These are phyloP conservation scores for Euclidia mi DNA, from an alignment of 2,888 invertebrate genomes.

Conservation along the genomic window DNA sequence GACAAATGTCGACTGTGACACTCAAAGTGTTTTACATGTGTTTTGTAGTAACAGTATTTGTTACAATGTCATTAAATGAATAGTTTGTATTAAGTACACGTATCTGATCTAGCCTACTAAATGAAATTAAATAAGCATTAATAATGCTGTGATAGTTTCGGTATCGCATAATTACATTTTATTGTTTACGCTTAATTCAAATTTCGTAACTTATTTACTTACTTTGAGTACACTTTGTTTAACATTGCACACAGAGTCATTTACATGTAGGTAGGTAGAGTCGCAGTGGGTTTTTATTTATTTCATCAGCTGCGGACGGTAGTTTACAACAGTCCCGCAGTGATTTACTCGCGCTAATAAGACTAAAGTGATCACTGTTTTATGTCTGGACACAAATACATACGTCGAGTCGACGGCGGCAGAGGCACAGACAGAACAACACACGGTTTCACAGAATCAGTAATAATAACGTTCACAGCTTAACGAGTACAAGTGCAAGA, in stretches of 20 bases:
- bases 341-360: slow-evolving; percentile 59
- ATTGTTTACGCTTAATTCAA: too few species aligned
- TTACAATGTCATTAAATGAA: too few species aligned
- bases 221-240: neutral
- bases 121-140: too few species aligned
- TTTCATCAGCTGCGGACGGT: slow-evolving; percentile 4
- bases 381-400: slow-evolving; percentile 53
- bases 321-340: slow-evolving; percentile 36
- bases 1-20: too few species aligned
- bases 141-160: too few species aligned
- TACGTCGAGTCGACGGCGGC: slow-evolving; percentile 20
- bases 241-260: neutral
- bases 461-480: slow-evolving; percentile 41
- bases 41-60: too few species aligned
- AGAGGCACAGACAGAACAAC: slow-evolving; percentile 7
- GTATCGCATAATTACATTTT: too few species aligned
- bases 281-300: neutral
- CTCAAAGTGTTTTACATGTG: too few species aligned
- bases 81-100: too few species aligned
- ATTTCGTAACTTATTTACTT: neutral
- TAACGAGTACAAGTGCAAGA: slow-evolving; percentile 27
- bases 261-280: slow-evolving; percentile 1
- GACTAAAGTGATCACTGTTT: slow-evolving; percentile 52
- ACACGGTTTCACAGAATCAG: slow-evolving; percentile 33
- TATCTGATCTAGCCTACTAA: too few species aligned